Base-by-base conservation (phyloP, 1,140 invertebrate genomes). In the Diuraphis noxia region DNA sequence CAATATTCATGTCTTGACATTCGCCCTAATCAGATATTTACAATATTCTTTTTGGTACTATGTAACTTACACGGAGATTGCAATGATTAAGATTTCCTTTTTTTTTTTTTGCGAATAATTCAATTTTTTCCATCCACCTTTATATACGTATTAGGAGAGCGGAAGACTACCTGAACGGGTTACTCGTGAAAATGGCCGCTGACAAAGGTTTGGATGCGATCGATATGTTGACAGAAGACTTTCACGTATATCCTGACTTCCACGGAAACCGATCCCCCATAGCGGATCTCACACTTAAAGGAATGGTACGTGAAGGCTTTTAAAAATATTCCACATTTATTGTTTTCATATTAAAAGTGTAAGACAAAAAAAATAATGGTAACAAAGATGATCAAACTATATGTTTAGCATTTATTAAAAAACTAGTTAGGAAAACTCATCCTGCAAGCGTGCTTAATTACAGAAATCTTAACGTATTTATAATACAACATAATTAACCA, bases 231-330 rank as follows among this genome's bases (percentile, higher is more conserved):
- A 97, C 97, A 0, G 95, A 95, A 93, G 95, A 98, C 93, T 92
- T 98, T 4, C 98, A 99, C 93, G 95, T 99, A 1, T 98, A 97
- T 96, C 98, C 98, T 19, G 98, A 99, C 94, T 98, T 97, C 94
- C 98, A 99, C 95, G 98, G 98, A 23, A 99, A 99, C 95, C 95
- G 98, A 84, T 98, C 98, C 13, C 98, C 98, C 4, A 93, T 99
- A 88, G 97, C 97, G 10, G 97, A 99, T 95, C 95, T 98, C 21
- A 95, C 94, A 49, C 94, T 99, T 90, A 96, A 95, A 93, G 98
- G 98, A 94, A 97, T 97, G 95, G 96, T 97, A 94, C 88, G 89
- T 92, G 13, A 1, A 90, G 63, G 92, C 4, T 72, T 72, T n/a
- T n/a, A n/a, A n/a, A 0, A 72, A 72, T 17, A 30, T 9, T 10